Evolutionary conservation across 2,888 invertebrate genomes (phyloP), one percentile per base, ranked within the genome.

Genomic region (Lordiphosa fenestrarum): DNA sequence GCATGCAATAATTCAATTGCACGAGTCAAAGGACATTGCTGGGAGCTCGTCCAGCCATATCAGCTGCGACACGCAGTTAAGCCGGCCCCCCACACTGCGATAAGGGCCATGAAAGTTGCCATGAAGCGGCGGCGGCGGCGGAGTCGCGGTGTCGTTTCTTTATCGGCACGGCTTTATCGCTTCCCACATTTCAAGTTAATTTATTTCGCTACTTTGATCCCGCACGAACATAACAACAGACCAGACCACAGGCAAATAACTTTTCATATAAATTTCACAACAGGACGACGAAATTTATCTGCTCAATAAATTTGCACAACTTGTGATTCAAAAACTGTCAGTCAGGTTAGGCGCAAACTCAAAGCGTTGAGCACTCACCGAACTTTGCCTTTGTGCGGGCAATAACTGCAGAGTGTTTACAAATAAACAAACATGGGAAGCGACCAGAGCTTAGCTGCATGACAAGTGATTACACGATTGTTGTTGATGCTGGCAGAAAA

Each of bases 401-500:
- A 66, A 64, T 60, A 71, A 53, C 69, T 55, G 67, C 46, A 46
- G 66, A 84, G 62, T 76, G 82, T 84, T 81, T 76, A 81, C 84
- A 77, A 84, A 81, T 81, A 84, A 81, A 52, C 68, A 68, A 66
- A 56, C 57, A 25, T 12, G 10, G 30, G 13, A 4, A 7, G 9
- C 23, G 72, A 52, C 38, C 59, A 73, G 68, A 73, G 76, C 76
- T 83, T 80, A 73, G 65, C 67, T 58, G 53, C 52, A 52, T 81
- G 76, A 77, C 76, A 81, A 77, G 76, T 77, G 82, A 84, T 77
- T 76, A 84, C 82, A 81, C 65, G 74, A 70, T 74, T 81, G 71
- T 67, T 50, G 61, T 38, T 38, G 48, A 35, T 44, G 40, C 39
- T 54, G 41, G 35, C 23, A 13, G 40, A 55, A 57, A 71, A 80